Conservation (phyloP, 2,888 invertebrate genomes). For the Caprella mutica region DNA sequence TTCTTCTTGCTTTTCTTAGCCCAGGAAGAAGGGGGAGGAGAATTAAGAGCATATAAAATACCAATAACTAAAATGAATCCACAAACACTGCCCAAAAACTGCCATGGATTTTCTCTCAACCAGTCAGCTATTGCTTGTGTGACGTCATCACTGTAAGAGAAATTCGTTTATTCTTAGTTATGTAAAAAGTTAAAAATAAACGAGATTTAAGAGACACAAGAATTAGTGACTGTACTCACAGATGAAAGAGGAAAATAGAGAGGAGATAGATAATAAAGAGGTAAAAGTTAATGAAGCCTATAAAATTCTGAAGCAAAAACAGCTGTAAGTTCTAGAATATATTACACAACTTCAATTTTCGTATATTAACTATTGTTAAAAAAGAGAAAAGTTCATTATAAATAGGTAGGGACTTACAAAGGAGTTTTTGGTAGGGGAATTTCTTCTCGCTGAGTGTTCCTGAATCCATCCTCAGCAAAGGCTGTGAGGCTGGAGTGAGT, state of each 20-base stretch:
- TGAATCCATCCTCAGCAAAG: slow-evolving; percentile 25
- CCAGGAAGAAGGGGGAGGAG: slow-evolving; percentile 7
- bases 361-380: background rate
- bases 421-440: slow-evolving; percentile 29
- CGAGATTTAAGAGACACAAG: background rate
- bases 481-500: slow-evolving; percentile 12
- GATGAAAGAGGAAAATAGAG: no score
- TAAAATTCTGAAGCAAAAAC: background rate
- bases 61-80: slow-evolving; percentile 6
- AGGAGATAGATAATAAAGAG: no score
- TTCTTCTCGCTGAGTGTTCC: slow-evolving; percentile 25
- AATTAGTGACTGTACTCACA: no score
- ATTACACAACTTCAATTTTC: background rate
- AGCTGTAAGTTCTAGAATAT: background rate
- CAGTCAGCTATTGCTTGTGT: slow-evolving; percentile 27
- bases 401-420: slow-evolving; percentile 18
- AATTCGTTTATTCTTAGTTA: background rate
- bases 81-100: background rate
- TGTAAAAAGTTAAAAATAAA: background rate
- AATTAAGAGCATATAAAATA: background rate
- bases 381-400: background rate
- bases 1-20: slow-evolving; percentile 21
- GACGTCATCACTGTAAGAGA: slow-evolving; percentile 20
- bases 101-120: slow-evolving; percentile 28
- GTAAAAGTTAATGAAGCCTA: no score